phyloP scores from a whole-genome alignment of 1,140 invertebrate genomes.

The Eriosoma lanigerum region DNA sequence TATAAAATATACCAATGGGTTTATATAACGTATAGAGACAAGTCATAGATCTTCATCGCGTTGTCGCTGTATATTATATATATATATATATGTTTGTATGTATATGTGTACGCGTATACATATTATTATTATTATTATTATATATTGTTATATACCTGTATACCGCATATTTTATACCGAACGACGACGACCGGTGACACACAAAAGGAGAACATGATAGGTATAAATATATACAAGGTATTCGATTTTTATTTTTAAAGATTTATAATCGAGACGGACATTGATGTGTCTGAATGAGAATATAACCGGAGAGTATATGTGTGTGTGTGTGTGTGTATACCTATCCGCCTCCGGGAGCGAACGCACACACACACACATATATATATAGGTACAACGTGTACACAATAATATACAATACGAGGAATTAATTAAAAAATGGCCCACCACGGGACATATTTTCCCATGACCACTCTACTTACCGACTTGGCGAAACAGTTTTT shows the following conservation, averaged over 20 bases:
- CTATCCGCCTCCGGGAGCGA: slow-evolving; percentile 36
- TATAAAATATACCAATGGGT: no score
- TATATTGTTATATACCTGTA: no score
- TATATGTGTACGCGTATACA: background rate
- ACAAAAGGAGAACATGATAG: slow-evolving; percentile 34
- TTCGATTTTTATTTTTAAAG: slow-evolving; percentile 25
- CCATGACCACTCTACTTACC: slow-evolving; percentile 50
- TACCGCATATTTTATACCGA: background rate
- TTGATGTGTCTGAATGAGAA: slow-evolving; percentile 46
- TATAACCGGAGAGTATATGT: background rate
- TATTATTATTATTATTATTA: background rate
- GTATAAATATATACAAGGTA: background rate
- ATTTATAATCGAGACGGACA: slow-evolving; percentile 46
- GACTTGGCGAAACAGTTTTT: slow-evolving; percentile 50
- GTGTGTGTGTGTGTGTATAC: slow-evolving; percentile 14
- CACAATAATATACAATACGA: slow-evolving; percentile 48
- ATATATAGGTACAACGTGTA: no score
- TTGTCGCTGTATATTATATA: no score
- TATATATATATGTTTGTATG: no score
- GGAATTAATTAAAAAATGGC: slow-evolving; percentile 52
- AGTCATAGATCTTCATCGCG: no score
- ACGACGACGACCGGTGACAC: slow-evolving; percentile 29
- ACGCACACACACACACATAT: no score
- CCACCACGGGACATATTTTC: slow-evolving; percentile 51
- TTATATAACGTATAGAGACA: no score